Conservation (phyloP, 2,113 vertebrate species). For the Odocoileus hemionus region DNA sequence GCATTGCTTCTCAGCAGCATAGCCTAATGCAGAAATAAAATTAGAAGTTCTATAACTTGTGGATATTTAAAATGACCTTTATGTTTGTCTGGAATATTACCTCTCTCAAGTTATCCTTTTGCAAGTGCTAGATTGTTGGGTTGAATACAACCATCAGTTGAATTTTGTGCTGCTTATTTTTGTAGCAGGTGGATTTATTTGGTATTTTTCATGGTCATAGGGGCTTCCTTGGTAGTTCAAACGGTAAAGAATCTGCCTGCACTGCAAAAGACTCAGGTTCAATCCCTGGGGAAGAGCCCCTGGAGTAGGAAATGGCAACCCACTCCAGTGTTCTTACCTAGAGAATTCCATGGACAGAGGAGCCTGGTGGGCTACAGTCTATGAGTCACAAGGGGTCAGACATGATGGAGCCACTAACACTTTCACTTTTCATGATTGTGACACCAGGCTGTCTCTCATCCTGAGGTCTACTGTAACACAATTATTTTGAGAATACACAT, state of each 20-base stretch:
- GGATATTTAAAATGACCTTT: conserved; percentile 24
- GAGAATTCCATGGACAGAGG: not conserved
- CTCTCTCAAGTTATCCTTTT: not conserved
- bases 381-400: not conserved
- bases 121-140: not conserved
- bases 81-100: not conserved
- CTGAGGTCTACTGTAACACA: not conserved
- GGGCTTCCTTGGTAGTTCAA: not conserved
- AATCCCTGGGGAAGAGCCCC: not conserved
- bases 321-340: not conserved
- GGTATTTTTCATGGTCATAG: not conserved
- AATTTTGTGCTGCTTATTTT: not conserved
- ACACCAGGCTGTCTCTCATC: not conserved
- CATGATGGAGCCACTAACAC: not conserved
- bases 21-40: conserved; percentile 18
- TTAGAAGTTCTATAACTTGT: not conserved
- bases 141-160: not conserved
- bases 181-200: not conserved
- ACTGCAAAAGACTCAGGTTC: not conserved
- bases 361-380: not conserved
- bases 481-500: not conserved
- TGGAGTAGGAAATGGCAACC: not conserved
- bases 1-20: not conserved
- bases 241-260: not conserved
- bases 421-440: not conserved